Evolutionary conservation across 2,888 invertebrate species (phyloP).

Genomic region (Eupithecia tripunctaria): DNA sequence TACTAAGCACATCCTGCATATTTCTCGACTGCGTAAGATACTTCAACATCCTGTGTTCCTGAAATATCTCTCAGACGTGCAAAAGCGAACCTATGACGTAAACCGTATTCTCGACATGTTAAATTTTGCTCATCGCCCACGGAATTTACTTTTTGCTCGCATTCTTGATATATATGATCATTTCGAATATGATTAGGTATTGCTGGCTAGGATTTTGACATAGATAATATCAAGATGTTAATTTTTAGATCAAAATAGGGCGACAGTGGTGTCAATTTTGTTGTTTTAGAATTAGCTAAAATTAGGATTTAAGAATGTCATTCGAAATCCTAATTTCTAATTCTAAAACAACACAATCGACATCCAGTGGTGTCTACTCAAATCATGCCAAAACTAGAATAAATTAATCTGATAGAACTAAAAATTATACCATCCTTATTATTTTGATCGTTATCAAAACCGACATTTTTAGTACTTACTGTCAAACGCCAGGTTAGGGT

Average conservation of each 20-base stretch:
- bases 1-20: constrained; percentile 4
- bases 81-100: constrained; percentile 15
- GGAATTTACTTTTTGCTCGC: constrained; percentile 22
- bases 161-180: constrained; percentile 16
- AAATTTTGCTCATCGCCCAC: constrained; percentile 23
- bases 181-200: background rate
- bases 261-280: too few species aligned
- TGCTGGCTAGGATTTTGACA: background rate
- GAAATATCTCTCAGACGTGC: constrained; percentile 22
- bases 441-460: too few species aligned
- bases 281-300: too few species aligned
- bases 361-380: too few species aligned
- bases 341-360: too few species aligned
- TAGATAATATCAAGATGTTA: background rate
- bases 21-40: constrained; percentile 9
- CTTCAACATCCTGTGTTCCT: constrained; percentile 16
- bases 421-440: too few species aligned
- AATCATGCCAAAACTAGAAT: too few species aligned
- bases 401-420: too few species aligned
- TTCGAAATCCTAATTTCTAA: too few species aligned
- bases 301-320: too few species aligned
- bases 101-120: constrained; percentile 9
- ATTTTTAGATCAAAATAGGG: background rate
- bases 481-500: background rate
- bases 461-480: too few species aligned